A percentile compares a stretch with the other conserved stretches of the same genome.
phyloP scores from a whole-genome alignment of 1,140 invertebrate genomes.

The Vanessa atalanta region DNA sequence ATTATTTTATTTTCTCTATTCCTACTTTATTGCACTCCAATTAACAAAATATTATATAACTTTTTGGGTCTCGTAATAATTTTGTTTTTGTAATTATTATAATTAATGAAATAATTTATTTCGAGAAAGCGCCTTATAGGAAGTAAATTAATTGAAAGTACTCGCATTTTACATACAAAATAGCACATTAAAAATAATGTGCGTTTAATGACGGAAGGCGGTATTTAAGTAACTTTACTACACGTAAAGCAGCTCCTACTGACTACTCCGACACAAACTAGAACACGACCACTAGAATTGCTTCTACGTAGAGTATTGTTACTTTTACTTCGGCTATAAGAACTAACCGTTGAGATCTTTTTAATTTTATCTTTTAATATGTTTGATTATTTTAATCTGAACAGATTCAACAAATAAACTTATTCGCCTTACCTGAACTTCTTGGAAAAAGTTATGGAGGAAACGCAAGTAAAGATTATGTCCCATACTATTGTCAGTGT shows the following conservation, averaged over 20 bases:
- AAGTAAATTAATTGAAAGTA: slow-evolving; percentile 7
- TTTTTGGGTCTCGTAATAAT: no score
- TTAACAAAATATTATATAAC: no score
- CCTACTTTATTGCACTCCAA: no score
- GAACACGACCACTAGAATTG: neutral
- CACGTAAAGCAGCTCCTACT: neutral
- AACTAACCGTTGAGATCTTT: neutral
- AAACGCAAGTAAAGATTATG: no score
- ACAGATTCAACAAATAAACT: no score
- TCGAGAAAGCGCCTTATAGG: slow-evolving; percentile 3
- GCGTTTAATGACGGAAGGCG: slow-evolving; percentile 4
- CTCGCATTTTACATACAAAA: slow-evolving; percentile 5
- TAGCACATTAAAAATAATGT: slow-evolving; percentile 1
- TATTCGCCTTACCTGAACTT: no score
- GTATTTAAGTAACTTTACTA: neutral
- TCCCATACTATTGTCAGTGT: no score
- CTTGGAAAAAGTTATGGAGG: no score
- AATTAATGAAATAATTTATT: slow-evolving; percentile 1
- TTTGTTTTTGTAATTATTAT: neutral
- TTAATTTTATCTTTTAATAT: neutral
- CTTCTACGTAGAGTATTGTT: neutral
- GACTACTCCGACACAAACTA: neutral
- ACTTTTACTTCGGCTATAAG: neutral
- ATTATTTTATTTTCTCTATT: no score
- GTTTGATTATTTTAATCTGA: no score